Evolutionary conservation across 2,113 vertebrate genomes (phyloP), one percentile per base, ranked within the genome.

Genomic region (Diphyllodes magnificus): DNA sequence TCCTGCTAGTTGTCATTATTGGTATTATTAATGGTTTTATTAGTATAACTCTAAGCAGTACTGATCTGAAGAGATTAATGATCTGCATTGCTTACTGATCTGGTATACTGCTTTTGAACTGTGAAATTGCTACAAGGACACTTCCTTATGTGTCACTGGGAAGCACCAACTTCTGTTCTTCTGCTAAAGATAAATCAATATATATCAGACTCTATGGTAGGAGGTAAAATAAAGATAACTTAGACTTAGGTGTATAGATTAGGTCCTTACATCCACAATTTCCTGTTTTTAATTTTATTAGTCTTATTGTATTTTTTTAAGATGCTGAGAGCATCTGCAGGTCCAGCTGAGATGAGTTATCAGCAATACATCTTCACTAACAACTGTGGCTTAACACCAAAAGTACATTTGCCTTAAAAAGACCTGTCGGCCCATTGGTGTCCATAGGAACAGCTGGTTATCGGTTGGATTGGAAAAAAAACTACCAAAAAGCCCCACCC

Each of bases 241-340:
- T 86, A 82, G 66, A 69, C 87, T 90, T 85, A 72, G 61, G n/a
- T 82, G 21, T 75, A 60, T 80, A 72, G 68, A 79, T 82, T 68
- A 79, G 25, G 30, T 76, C 42, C 49, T 76, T 82, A 63, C 23
- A 77, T 54, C 27, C 60, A 66, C 59, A 77, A 42, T 85, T 95
- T 93, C 82, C 91, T 91, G 81, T 0, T 85, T 76, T 83, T 73
- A 93, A 92, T 92, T 83, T 20, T 42, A 57, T 94, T 91, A 94
- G 50, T 91, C 53, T 73, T 82, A 77, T 69, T 92, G n/a, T 45
- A 75, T 81, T 83, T 94, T 96, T 91, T 90, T 56, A 87, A 92
- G 66, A 90, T 91, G 50, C 75, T 80, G 73, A 87, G 91, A 87
- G 82, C 66, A 69, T 76, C 37, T 95, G 75, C 93, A 94, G 82